These are phyloP conservation scores for Propithecus perrieri DNA, from an alignment of 2,797 vertebrate genomes.

Conservation along the genomic window DNA sequence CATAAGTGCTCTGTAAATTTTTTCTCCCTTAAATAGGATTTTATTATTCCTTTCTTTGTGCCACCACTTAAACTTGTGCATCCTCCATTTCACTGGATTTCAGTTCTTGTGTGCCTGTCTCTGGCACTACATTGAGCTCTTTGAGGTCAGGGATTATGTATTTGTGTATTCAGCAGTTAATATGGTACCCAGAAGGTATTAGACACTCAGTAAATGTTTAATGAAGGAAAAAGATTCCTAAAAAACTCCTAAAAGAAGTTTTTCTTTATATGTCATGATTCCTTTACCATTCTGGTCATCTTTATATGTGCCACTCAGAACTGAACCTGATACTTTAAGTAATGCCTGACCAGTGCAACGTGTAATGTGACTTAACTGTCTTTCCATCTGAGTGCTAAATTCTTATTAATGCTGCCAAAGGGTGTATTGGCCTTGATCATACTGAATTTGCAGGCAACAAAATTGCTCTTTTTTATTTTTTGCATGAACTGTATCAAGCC, in stretches of 20 bases:
- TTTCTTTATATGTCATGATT: conserved; percentile 15
- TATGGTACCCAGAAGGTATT: not conserved
- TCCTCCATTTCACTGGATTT: not conserved
- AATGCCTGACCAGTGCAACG: not conserved
- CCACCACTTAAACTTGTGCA: not conserved
- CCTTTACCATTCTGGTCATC: not conserved
- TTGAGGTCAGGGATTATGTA: not conserved
- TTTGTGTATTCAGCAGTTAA: not conserved
- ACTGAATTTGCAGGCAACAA: not conserved
- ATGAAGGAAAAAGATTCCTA: not conserved
- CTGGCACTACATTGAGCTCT: not conserved
- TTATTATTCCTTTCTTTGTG: not conserved
- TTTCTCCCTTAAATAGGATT: not conserved
- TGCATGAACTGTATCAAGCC: not conserved
- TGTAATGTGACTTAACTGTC: not conserved
- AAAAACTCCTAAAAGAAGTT: not conserved
- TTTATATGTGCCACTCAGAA: conserved; percentile 30
- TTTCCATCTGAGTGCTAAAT: not conserved
- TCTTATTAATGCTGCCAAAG: not conserved
- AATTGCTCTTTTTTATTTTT: not conserved
- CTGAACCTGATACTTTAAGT: not conserved
- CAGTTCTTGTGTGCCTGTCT: conserved; percentile 13
- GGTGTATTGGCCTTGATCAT: not conserved
- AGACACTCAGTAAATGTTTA: conserved; percentile 18
- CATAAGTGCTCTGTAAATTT: not conserved